Evolutionary conservation across 2,113 vertebrate genomes (phyloP).

Genomic region (Anolis carolinensis): DNA sequence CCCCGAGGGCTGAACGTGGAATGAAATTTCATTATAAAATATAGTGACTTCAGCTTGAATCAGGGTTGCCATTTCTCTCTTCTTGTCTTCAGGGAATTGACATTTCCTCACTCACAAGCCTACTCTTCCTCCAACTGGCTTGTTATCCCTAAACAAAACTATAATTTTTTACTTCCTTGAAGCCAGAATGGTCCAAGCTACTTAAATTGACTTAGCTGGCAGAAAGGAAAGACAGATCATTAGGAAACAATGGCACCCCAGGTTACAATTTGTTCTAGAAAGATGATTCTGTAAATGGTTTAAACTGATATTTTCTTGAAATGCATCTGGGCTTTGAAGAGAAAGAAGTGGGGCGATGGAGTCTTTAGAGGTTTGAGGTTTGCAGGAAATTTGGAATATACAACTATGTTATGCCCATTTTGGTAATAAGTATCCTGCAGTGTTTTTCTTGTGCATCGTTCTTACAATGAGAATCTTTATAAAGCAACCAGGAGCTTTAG

Average conservation of each 20-base stretch:
- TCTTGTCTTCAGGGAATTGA: slow-evolving; percentile 62
- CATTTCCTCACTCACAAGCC: slow-evolving; percentile 59
- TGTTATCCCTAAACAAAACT: slow-evolving; percentile 36
- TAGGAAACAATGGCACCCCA: slow-evolving; percentile 45
- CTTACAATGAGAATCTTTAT: neutral
- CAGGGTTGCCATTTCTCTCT: slow-evolving; percentile 41
- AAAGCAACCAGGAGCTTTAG: neutral
- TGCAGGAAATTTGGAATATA: neutral
- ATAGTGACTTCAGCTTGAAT: slow-evolving; percentile 54
- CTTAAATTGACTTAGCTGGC: slow-evolving; percentile 47
- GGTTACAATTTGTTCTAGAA: slow-evolving; percentile 35
- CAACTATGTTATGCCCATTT: too few relatives aligned
- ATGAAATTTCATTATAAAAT: slow-evolving; percentile 69
- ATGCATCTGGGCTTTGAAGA: neutral
- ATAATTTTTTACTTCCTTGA: slow-evolving; percentile 41
- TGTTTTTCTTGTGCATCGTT: neutral
- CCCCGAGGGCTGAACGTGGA: slow-evolving; percentile 47
- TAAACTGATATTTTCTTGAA: neutral
- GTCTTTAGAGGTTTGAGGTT: neutral
- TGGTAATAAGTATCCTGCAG: neutral
- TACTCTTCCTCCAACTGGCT: slow-evolving; percentile 57
- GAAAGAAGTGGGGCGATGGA: neutral
- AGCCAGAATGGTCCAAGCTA: slow-evolving; percentile 53
- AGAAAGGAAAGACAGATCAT: slow-evolving; percentile 54
- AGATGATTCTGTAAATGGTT: slow-evolving; percentile 28